Evolutionary conservation across 2,888 invertebrate species (phyloP), one percentile per base, ranked within the genome.

Genomic region (Sinelater perroti): DNA sequence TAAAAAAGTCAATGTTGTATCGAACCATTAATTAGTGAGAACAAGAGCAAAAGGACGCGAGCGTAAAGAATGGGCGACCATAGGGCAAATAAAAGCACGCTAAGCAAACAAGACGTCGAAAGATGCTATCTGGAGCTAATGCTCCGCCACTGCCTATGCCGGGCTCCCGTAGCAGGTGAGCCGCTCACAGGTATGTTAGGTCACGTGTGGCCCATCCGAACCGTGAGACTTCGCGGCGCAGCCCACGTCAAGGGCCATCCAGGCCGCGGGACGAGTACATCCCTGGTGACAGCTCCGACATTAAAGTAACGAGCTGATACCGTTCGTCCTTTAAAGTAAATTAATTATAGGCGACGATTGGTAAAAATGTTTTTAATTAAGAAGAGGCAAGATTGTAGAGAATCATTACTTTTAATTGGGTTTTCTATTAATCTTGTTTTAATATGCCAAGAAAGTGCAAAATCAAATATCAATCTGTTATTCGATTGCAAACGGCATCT

Each of bases 81-180:
- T 54, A 47, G 56, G 49, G 50, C 49, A 61, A 61, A 61, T 50
- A 57, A 57, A 58, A 61, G 57, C 53, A 52, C 56, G 56, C 47
- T 46, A 49, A 60, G 46, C 56, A 60, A 60, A 60, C 60, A 56
- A 60, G 60, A 53, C 52, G 57, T 61, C 61, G 38, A 31, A 57
- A 61, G 61, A 61, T 61, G 57, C 38, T 56, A 61, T 61, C 61
- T 56, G 56, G 49, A 57, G 50, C 50, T 61, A 61, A 61, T 61
- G 57, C 61, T 57, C 61, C 61, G 61, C 61, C 61, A 61, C 61
- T 57, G 57, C 53, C 31, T 42, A 60, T 56, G 46, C 55, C 56
- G 52, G 49, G 52, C 53, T 56, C 45, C 60, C 52, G 53, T 60
- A 33, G 56, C 60, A 60, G 56, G 60, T 56, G 60, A 51, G 55